Evolutionary conservation across 2,888 invertebrate genomes (phyloP).

Genomic region (Diachrysia chrysitis): DNA sequence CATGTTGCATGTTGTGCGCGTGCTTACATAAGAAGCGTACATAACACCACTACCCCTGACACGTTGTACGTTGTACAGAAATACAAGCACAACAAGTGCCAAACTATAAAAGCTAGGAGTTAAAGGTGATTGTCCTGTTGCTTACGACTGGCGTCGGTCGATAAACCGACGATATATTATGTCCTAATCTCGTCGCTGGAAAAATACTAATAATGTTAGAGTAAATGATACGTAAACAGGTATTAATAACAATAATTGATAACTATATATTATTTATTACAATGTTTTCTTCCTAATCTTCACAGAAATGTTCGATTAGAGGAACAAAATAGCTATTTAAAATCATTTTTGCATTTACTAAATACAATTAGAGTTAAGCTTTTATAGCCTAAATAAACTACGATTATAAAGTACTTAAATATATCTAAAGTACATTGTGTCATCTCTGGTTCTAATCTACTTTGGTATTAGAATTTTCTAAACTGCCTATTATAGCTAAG

Average conservation of each 20-base stretch:
- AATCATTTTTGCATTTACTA: too few species aligned
- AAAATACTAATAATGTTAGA: background rate
- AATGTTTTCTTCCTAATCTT: slow-evolving; percentile 4
- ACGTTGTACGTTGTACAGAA: background rate
- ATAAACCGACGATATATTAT: slow-evolving; percentile 5
- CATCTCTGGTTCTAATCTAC: background rate
- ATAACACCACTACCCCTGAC: slow-evolving; percentile 3
- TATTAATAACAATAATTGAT: slow-evolving; percentile 5
- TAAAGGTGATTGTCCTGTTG: slow-evolving; percentile 4
- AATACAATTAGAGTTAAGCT: too few species aligned
- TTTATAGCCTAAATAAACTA: too few species aligned
- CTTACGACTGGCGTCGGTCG: slow-evolving; percentile 3
- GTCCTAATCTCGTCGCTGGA: background rate
- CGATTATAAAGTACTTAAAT: background rate
- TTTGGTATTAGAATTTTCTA: background rate
- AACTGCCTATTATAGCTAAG: background rate
- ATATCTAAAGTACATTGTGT: background rate
- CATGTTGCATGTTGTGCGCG: slow-evolving; percentile 5
- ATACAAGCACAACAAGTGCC: slow-evolving; percentile 5
- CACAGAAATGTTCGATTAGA: background rate
- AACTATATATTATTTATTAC: background rate
- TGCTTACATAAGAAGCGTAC: slow-evolving; percentile 5
- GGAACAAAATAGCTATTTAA: background rate
- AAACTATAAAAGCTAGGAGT: slow-evolving; percentile 7
- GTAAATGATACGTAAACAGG: background rate